These are phyloP conservation scores for Sitta carolinensis DNA, from an alignment of 2,797 vertebrate genomes.

Conservation along the genomic window DNA sequence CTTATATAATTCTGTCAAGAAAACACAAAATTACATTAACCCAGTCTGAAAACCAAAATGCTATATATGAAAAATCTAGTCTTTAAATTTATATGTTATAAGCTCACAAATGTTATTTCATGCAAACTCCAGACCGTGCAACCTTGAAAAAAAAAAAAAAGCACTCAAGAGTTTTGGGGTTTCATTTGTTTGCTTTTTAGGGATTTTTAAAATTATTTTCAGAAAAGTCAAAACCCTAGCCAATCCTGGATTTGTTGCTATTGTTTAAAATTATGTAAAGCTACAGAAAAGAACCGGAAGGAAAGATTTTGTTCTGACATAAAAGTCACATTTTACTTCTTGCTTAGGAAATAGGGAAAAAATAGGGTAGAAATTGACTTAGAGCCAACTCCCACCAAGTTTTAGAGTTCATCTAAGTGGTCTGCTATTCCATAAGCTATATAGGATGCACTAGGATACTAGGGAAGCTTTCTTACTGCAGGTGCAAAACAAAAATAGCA, in stretches of 20 bases:
- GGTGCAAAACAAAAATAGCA: neutral
- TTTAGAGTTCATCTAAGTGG: neutral
- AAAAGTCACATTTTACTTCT: neutral
- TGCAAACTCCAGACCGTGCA: neutral
- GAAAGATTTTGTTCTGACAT: neutral
- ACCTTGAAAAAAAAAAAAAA: neutral
- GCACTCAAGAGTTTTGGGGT: fast-evolving
- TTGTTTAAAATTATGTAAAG: neutral
- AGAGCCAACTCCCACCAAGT: neutral
- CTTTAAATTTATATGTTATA: neutral
- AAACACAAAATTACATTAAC: neutral
- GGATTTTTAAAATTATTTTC: neutral
- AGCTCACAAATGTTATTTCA: neutral
- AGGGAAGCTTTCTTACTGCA: neutral
- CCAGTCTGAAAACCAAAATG: neutral
- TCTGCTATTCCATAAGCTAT: neutral
- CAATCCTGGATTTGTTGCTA: neutral
- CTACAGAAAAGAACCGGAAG: neutral
- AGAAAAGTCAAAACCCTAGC: neutral
- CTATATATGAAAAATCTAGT: neutral
- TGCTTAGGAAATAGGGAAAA: neutral
- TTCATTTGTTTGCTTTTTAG: neutral
- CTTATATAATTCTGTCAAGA: neutral
- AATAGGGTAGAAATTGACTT: neutral
- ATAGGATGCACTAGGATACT: neutral